Conservation (phyloP, 2,888 invertebrate species). For the Epistrophella euchroma region DNA sequence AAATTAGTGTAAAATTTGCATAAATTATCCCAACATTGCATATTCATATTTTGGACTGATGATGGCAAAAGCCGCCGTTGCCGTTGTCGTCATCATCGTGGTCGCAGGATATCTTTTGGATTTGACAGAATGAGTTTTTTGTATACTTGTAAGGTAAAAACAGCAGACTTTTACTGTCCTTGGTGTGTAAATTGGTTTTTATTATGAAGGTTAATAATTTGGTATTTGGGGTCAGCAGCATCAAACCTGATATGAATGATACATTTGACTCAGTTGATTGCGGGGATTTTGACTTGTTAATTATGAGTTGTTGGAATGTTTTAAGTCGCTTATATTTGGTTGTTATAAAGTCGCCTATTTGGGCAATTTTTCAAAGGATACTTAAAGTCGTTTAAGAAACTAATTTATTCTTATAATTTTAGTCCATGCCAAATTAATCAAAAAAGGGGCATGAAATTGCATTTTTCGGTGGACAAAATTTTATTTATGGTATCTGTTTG, state of each 20-base stretch:
- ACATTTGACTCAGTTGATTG: conserved; percentile 66
- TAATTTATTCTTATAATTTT: no score
- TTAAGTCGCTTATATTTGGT: not conserved
- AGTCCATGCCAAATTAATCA: no score
- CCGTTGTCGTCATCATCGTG: not conserved
- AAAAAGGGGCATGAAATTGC: no score
- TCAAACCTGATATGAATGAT: conserved; percentile 79
- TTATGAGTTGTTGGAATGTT: conserved; percentile 5
- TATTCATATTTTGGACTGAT: conserved; percentile 80
- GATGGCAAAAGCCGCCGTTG: conserved; percentile 16
- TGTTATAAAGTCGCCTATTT: no score
- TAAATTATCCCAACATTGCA: conserved; percentile 84
- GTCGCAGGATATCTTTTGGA: conserved; percentile 23
- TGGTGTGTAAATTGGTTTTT: conserved; percentile 64
- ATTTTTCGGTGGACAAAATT: no score
- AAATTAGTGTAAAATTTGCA: conserved; percentile 83
- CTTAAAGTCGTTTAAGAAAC: no score
- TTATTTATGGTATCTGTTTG: no score
- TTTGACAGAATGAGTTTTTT: not conserved
- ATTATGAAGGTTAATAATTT: conserved; percentile 80
- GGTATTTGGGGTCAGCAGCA: conserved; percentile 78
- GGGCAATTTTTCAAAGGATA: no score
- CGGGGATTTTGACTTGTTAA: conserved; percentile 41
- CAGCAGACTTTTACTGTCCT: conserved; percentile 60
- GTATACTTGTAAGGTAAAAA: conserved; percentile 6